Evolutionary conservation across 2,888 invertebrate species (phyloP).

Genomic region (Limnephilus rhombicus): DNA sequence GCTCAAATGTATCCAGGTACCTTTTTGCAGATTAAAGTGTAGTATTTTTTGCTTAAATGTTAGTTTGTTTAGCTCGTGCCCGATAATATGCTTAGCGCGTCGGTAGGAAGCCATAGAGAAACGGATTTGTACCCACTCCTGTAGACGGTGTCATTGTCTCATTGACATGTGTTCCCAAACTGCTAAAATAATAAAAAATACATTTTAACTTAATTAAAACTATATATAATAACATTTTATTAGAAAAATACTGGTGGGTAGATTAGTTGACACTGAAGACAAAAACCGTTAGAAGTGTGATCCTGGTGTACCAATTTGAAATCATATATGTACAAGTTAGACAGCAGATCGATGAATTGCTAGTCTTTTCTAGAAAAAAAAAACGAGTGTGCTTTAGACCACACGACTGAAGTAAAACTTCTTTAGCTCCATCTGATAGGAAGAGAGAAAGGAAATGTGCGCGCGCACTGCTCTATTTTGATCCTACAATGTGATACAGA

Average conservation of each 20-base stretch:
- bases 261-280: background rate
- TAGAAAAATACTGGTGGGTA: background rate
- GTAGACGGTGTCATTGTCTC: conserved; percentile 49
- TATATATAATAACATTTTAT: background rate
- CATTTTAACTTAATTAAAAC: background rate
- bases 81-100: conserved; percentile 44
- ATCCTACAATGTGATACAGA: too few species aligned
- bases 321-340: too few species aligned
- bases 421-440: too few species aligned
- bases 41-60: background rate
- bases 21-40: background rate
- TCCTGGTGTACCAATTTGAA: too few species aligned
- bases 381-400: too few species aligned
- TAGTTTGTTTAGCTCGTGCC: conserved; percentile 17
- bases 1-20: background rate
- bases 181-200: background rate
- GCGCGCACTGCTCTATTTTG: too few species aligned
- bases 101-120: conserved; percentile 37
- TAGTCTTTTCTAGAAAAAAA: too few species aligned
- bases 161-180: conserved; percentile 29
- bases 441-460: too few species aligned
- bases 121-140: conserved; percentile 12
- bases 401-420: too few species aligned
- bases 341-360: too few species aligned
- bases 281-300: background rate